Conservation (phyloP, 2,797 vertebrate genomes). For the Numenius phaeopus region DNA sequence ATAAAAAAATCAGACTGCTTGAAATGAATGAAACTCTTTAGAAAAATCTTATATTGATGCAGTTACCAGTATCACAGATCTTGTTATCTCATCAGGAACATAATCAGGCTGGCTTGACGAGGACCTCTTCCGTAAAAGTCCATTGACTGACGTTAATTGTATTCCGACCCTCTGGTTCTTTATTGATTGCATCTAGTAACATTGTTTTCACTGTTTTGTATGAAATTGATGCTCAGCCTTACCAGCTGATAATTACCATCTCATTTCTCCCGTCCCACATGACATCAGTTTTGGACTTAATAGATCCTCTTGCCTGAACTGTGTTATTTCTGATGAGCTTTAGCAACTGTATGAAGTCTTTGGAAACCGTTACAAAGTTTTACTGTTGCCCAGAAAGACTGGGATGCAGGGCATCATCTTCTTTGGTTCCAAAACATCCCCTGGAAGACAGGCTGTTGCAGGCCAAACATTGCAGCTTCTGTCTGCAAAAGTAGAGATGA, state of each 20-base stretch:
- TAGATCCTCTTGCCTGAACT: neutral
- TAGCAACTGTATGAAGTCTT: neutral
- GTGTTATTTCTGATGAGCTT: neutral
- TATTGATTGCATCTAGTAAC: constrained; percentile 1
- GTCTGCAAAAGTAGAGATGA: neutral
- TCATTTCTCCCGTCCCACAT: neutral
- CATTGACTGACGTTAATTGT: constrained; percentile 19
- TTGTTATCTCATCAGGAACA: constrained; percentile 3
- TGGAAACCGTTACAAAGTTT: neutral
- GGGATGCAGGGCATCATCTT: neutral
- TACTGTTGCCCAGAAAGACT: neutral
- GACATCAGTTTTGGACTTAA: neutral
- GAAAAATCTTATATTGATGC: neutral
- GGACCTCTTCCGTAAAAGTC: neutral
- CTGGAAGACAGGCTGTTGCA: neutral
- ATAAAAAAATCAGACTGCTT: neutral
- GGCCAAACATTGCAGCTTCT: neutral
- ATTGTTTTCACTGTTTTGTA: neutral
- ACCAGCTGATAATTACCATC: neutral
- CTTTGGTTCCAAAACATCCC: neutral
- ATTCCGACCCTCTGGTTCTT: neutral
- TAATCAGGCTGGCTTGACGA: constrained; percentile 6
- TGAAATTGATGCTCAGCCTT: neutral
- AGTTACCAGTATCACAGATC: neutral
- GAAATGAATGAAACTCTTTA: neutral